Base-by-base conservation (phyloP, 2,113 vertebrate genomes). In the Papio anubis region DNA sequence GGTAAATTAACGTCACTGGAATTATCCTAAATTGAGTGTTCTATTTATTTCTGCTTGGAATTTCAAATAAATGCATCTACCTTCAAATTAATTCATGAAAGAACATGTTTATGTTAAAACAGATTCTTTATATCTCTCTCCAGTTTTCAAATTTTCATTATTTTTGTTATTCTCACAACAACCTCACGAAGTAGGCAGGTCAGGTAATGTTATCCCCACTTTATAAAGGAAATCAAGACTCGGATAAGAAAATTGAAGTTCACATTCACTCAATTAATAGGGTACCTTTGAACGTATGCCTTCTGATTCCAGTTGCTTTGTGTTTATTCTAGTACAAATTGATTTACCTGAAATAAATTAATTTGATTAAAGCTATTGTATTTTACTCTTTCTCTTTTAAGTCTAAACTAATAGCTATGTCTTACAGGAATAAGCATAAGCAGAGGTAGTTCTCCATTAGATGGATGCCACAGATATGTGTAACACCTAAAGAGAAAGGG, bases 291-390 rank as follows among this genome's bases (percentile, higher is more conserved):
- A 94, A 85, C 6, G 10, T 48, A 20, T 23, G 3, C 50, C 18
- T 93, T 91, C 20, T 75, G 55, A 85, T 17, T 85, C 55, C 10
- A 57, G 1, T 48, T 38, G 21, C 11, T 89, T 17, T 72, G 21
- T 66, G 20, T 70, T 76, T 90, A 87, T 94, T 93, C 32, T 84
- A 25, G 80, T 38, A 80, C 32, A 59, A 0, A 35, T 40, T 93
- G 73, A 57, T 73, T 92, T 91, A 64, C 78, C 27, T 73, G 25
- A 95, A 78, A 61, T 93, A 43, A 84, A 81, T 95, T 88, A 89
- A 48, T 88, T 97, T 97, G 50, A 92, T 86, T 97, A 94, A 88
- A 57, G 21, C 12, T 61, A 96, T 85, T 48, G 40, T 6, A 2
- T 81, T 91, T 75, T 93, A 93, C 13, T 87, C 0, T 61, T 97